Evolutionary conservation across 1,140 invertebrate species (phyloP).

Genomic region (Dendroctonus ponderosae): DNA sequence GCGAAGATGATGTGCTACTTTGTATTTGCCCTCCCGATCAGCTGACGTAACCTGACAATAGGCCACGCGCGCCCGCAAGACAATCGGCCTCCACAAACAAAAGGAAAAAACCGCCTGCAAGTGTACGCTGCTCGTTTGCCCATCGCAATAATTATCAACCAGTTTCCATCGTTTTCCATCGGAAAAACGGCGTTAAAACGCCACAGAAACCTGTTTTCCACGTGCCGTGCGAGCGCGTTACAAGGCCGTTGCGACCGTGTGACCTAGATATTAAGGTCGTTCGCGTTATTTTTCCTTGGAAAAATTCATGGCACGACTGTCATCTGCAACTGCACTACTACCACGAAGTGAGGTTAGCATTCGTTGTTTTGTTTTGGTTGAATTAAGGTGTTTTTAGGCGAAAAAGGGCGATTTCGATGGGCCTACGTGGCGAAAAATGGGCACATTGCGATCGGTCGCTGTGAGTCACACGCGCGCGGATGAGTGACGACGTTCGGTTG

Average conservation of each 20-base stretch:
- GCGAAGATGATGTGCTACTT: too few species aligned
- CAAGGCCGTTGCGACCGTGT: slow-evolving; percentile 33
- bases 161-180: background rate
- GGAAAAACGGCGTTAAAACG: slow-evolving; percentile 12
- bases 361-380: slow-evolving; percentile 28
- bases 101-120: slow-evolving; percentile 3
- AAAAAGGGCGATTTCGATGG: background rate
- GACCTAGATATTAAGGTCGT: slow-evolving; percentile 35
- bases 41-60: slow-evolving; percentile 15
- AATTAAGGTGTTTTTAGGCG: background rate
- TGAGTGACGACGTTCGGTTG: slow-evolving; percentile 18
- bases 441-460: slow-evolving; percentile 20
- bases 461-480: slow-evolving; percentile 27
- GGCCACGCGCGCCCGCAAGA: slow-evolving; percentile 9
- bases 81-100: background rate
- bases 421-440: slow-evolving; percentile 31
- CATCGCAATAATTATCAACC: background rate
- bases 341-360: slow-evolving; percentile 24
- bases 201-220: slow-evolving; percentile 31
- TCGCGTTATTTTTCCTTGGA: slow-evolving; percentile 8
- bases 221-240: slow-evolving; percentile 22
- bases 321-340: slow-evolving; percentile 21
- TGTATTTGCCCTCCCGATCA: slow-evolving; percentile 8
- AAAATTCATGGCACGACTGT: background rate
- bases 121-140: background rate